phyloP scores from a whole-genome alignment of 2,113 vertebrate genomes.

The Pongo abelii region DNA sequence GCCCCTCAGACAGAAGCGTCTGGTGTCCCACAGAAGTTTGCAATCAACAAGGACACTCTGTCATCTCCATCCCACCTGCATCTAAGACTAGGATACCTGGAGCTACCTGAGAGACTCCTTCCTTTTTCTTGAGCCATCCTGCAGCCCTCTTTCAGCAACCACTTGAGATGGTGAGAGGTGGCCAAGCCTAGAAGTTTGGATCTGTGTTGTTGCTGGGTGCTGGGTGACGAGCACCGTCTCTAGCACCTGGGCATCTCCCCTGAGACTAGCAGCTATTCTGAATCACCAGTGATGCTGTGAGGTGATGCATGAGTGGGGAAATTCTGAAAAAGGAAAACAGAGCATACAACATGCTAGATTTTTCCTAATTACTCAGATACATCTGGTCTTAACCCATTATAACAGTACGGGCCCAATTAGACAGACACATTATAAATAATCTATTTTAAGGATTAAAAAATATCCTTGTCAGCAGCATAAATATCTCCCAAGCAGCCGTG shows the following conservation, averaged over 20 bases:
- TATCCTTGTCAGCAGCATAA: neutral
- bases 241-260: neutral
- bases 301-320: neutral
- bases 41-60: neutral
- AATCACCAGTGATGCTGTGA: neutral
- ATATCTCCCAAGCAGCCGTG: constrained; percentile 4
- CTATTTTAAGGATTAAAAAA: constrained; percentile 30
- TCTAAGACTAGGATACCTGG: accelerated
- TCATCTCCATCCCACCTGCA: neutral
- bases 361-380: constrained; percentile 58
- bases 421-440: constrained; percentile 61
- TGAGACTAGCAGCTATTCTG: accelerated
- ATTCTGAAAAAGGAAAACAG: neutral
- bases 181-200: neutral
- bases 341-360: neutral
- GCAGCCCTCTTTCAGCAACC: neutral
- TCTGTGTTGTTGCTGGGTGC: neutral
- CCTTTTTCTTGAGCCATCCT: neutral
- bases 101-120: neutral
- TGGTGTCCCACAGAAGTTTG: neutral
- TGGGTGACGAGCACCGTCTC: accelerated
- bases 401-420: constrained; percentile 71
- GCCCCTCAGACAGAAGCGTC: neutral
- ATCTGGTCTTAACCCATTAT: constrained; percentile 69
- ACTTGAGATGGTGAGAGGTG: neutral